phyloP scores from a whole-genome alignment of 2,888 invertebrate genomes.

The Monoplex corrugatus region DNA sequence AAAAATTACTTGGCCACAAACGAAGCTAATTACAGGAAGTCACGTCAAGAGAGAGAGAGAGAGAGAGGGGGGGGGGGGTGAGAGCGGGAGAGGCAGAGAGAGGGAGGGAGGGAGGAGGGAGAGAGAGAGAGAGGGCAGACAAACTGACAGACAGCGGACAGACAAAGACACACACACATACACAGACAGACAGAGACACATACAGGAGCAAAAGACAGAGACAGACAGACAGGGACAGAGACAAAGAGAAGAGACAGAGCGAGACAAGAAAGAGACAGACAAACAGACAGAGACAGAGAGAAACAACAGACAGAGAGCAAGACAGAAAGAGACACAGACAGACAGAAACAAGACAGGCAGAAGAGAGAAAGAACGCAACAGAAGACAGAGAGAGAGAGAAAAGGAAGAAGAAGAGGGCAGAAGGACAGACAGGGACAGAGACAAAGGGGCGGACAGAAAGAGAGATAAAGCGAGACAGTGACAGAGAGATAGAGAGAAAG shows the following conservation, averaged over 20 bases:
- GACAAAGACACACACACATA: not conserved
- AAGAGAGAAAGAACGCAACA: not conserved
- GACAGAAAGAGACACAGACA: not conserved
- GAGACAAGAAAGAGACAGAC: no score
- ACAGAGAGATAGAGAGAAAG: not conserved
- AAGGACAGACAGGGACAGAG: no score
- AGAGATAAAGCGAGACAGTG: no score
- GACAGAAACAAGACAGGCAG: not conserved
- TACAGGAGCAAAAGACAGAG: not conserved
- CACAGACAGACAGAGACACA: no score
- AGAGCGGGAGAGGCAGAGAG: constrained; percentile 14
- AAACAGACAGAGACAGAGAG: not conserved
- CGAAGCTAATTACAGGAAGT: no score
- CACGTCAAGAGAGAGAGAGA: constrained; percentile 8
- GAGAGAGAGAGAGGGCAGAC: not conserved
- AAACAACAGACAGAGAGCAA: no score
- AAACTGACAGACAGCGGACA: not conserved
- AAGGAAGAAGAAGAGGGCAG: no score
- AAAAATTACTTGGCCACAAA: no score
- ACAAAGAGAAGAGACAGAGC: not conserved
- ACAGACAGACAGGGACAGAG: not conserved
- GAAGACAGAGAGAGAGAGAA: no score
- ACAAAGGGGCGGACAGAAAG: not conserved
- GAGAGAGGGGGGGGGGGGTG: constrained; percentile 18
- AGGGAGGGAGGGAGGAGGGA: not conserved